A percentile compares a stretch with the other conserved stretches of the same genome.
Evolutionary conservation across 2,797 vertebrate genomes (phyloP).

Genomic region (Hoplostethus atlanticus): DNA sequence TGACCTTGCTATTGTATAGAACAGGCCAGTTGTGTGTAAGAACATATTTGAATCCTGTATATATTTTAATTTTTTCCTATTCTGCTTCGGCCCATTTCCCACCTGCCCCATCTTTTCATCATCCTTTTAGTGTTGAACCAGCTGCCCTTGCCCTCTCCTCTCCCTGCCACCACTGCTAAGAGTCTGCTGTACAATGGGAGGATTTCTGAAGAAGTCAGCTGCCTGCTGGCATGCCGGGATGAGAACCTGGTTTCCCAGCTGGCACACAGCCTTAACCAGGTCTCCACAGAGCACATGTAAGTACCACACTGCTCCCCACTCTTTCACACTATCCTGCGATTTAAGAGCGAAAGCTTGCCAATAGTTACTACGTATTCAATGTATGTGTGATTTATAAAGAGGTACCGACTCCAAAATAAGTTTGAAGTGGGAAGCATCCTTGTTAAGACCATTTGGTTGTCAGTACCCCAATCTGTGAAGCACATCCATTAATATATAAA

Average conservation of each 20-base stretch:
- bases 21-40: background rate
- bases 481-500: too few species aligned
- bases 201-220: constrained; percentile 97
- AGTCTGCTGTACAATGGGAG: constrained; percentile 98
- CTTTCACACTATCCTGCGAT: background rate
- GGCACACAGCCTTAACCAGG: constrained; percentile 97
- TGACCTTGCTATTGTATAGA: background rate
- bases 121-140: constrained; percentile 93
- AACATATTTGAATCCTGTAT: background rate
- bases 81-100: background rate
- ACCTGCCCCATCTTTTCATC: constrained; percentile 18
- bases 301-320: constrained; percentile 58
- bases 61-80: background rate
- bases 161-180: constrained; percentile 98
- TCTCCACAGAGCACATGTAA: constrained; percentile 99
- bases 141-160: constrained; percentile 98
- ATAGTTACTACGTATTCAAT: background rate
- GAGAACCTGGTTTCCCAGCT: constrained; percentile 96
- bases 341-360: background rate
- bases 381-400: background rate
- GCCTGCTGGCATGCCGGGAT: constrained; percentile 94
- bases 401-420: too few species aligned
- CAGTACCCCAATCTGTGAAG: too few species aligned
- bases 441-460: too few species aligned
- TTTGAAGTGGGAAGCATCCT: too few species aligned